Evolutionary conservation across 2,888 invertebrate species (phyloP), one percentile per base, ranked within the genome.

Genomic region (Scaptomyza cyrtandrae): DNA sequence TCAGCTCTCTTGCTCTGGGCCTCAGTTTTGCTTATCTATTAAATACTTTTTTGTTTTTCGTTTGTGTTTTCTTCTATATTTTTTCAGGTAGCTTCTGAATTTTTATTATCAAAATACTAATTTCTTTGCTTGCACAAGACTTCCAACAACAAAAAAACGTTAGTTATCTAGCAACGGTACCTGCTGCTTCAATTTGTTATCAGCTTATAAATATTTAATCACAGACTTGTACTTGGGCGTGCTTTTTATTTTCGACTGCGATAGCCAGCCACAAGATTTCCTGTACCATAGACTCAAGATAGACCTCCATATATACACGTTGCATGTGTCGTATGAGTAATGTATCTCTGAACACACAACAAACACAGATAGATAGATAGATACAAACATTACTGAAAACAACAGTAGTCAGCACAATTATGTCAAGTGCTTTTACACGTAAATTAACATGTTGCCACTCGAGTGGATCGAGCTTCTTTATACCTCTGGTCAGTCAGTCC

Each of bases 181-280:
- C 75, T 71, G 80, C 75, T 71, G 80, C 76, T 86, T 86, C 80
- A 86, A 74, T 87, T 88, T 75, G 55, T 86, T 86, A 86, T 86
- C 86, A 88, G 80, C 75, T 69, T 88, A 89, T 86, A 86, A 86
- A 86, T 86, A 86, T 89, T 88, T 89, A 88, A 88, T 88, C 88
- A 89, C 89, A 73, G 88, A 88, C 87, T 72, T 88, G 86, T 86
- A 75, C 87, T 86, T 78, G 70, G 69, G 71, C 75, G 71, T 67
- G 64, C 83, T 70, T 76, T 50, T 49, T 16, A 7, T 14, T 5
- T 60, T 74, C 10, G 64, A 59, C 63, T 63, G 66, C 73, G 80
- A 78, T 78, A 77, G 58, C 78, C 78, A 71, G 29, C 52, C 50
- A 43, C 19, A 74, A 84, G 85, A 75, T 60, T 67, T 55, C 52